Evolutionary conservation across 2,797 vertebrate genomes (phyloP).

Genomic region (Eurystomus glaucurus): DNA sequence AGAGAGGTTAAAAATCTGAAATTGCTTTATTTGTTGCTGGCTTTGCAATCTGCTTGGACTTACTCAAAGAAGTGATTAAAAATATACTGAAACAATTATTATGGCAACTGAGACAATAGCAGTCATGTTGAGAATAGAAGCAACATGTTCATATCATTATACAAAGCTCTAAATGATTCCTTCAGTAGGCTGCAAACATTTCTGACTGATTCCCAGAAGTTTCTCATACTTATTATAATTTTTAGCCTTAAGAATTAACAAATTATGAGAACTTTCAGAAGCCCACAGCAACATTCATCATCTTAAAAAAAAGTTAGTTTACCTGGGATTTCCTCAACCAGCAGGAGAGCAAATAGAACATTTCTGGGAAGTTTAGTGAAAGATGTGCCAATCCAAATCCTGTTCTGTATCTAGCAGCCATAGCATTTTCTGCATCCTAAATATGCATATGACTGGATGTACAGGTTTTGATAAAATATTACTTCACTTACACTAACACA

Average conservation of each 20-base stretch:
- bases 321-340: background rate
- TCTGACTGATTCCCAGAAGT: background rate
- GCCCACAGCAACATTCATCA: background rate
- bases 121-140: conserved; percentile 21
- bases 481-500: background rate
- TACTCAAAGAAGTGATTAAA: conserved; percentile 23
- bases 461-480: background rate
- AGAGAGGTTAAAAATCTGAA: conserved; percentile 46
- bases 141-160: background rate
- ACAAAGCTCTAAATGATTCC: conserved; percentile 9
- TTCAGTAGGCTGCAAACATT: background rate
- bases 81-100: conserved; percentile 17
- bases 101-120: conserved; percentile 20
- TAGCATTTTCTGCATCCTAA: background rate
- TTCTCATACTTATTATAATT: background rate
- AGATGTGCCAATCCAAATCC: background rate
- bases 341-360: background rate
- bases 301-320: background rate
- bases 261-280: conserved; percentile 18
- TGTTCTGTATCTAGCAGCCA: background rate
- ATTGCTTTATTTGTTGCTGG: conserved; percentile 17
- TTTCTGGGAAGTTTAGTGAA: background rate
- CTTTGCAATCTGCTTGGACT: conserved; percentile 27
- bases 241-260: conserved; percentile 18
- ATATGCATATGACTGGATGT: background rate